Evolutionary conservation across 2,797 vertebrate species (phyloP), one percentile per base, ranked within the genome.

Genomic region (Lutjanus campechanus): DNA sequence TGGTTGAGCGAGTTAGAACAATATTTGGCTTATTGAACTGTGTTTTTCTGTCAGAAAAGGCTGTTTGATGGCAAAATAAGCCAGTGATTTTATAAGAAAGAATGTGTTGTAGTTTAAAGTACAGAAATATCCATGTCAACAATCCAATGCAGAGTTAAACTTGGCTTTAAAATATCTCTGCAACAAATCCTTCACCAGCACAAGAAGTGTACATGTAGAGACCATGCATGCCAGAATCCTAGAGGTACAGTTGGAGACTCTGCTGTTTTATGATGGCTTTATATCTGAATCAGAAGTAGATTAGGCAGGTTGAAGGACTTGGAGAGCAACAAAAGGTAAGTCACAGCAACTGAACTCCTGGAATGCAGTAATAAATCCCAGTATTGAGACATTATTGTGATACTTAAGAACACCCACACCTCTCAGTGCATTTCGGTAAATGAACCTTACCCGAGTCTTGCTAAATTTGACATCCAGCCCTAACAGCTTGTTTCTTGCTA

Each of bases 401-500:
- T 58, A 22, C 15, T 43, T 13, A 15, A 25, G 50, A 51, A 46
- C 29, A 69, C 6, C 44, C 43, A 59, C 25, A 20, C 16, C n/a
- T 69, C 5, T 29, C 1, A 36, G 19, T 73, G 62, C 65, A 41
- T 73, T 76, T 77, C 66, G 53, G 29, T 20, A 29, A 59, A 7
- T n/a, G 19, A 41, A 11, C 59, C 47, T 29, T 1, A 8, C 70
- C 71, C 2, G 25, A 49, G 49, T 64, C 56, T 50, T 69, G 54
- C 50, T 53, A 10, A 73, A 29, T 64, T 43, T 80, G 61, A 83
- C 66, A 19, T 83, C 20, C 79, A 71, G 70, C 61, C 81, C 84
- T 93, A 94, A 94, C 93, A 85, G 92, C 92, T 92, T 77, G 88
- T 89, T 89, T 91, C 81, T 81, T 50, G 76, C 88, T 82, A 82